Base-by-base conservation (phyloP, 2,888 invertebrate genomes). In the Chouioia cunea region DNA sequence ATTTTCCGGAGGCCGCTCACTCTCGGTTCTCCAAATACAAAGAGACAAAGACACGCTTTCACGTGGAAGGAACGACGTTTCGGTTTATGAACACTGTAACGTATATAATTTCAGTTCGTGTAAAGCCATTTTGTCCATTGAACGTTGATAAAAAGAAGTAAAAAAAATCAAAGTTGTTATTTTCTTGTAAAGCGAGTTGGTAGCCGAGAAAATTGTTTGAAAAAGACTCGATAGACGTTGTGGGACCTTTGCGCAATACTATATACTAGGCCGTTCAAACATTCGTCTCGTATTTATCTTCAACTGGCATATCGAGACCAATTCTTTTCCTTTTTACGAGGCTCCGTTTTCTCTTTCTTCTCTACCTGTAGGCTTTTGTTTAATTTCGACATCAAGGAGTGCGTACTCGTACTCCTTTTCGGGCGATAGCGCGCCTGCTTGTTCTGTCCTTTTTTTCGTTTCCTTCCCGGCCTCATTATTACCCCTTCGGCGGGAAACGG, bases 301-400 rank as follows among this genome's bases (percentile, higher is more conserved):
- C 36, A 6, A 36, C 4, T 36, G 4, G 36, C 36, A 36, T 36
- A 36, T 36, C 36, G 36, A 3, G 36, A 36, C 36, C 36, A 10
- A 36, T 3, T 36, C 6, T 3, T 36, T 36, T 36, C 36, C 12
- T 36, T 27, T 36, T 12, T 10, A 12, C 36, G 36, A 36, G 36
- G 36, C 43, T n/a, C n/a, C 27, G 18, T 56, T 56, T 23, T 50
- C 43, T 66, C 23, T 36, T 52, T 54, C 47, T 20, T 27, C 12
- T 8, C 57, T 16, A 18, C 20, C 46, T 43, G 8, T n/a, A 14
- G 56, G 27, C 52, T 63, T 36, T 62, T 69, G 63, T 69, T 50
- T 57, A 62, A 58, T 63, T 52, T 58, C 57, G 52, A 6, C 18
- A 57, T 58, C 58, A 52, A 56, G 16, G 47, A 44, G 36, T 22